Evolutionary conservation across 2,113 vertebrate genomes (phyloP), one percentile per base, ranked within the genome.

Genomic region (Rhineura floridana): DNA sequence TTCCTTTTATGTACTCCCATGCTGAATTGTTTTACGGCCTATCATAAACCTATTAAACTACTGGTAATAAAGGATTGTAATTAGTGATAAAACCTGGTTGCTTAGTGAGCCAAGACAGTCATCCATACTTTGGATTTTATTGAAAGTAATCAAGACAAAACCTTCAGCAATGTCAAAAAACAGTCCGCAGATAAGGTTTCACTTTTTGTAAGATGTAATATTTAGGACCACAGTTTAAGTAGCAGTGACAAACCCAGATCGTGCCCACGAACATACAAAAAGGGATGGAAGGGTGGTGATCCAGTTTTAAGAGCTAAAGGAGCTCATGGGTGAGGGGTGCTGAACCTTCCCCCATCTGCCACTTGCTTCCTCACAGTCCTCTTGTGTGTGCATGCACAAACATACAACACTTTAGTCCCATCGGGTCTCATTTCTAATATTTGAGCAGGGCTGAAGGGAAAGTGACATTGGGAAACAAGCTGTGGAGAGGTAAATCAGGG

Each of bases 1-100:
- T 96, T 94, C 95, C 95, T 97, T 98, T 97, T 97, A 97, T 97
- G 95, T 92, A 95, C 95, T 96, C 96, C 97, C 97, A 94, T 96
- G 97, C 97, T 93, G 97, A 96, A 98, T 97, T 98, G 97, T 96
- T 98, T 99, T 98, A 99, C 97, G 97, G 96, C 96, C 97, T 96
- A 97, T 98, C 97, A 97, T 97, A 98, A 98, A 97, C 96, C 97
- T 97, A 98, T 98, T 97, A 97, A 98, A 98, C 98, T 97, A 97
- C 97, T 95, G 97, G 96, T 97, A 97, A 97, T 99, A 98, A 98
- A 99, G 98, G 97, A 98, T 97, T 97, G 96, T 97, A 98, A 99
- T 98, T 98, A 98, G 97, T 96, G 97, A 97, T 98, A 97, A 98
- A 98, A 97, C 97, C 97, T 97, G 98, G 98, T 97, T 98, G 98